Percentiles rank a stretch among this genome's conserved stretches.
Evolutionary conservation across 2,888 invertebrate genomes (phyloP).

Genomic region (Xanthorhoe designata): DNA sequence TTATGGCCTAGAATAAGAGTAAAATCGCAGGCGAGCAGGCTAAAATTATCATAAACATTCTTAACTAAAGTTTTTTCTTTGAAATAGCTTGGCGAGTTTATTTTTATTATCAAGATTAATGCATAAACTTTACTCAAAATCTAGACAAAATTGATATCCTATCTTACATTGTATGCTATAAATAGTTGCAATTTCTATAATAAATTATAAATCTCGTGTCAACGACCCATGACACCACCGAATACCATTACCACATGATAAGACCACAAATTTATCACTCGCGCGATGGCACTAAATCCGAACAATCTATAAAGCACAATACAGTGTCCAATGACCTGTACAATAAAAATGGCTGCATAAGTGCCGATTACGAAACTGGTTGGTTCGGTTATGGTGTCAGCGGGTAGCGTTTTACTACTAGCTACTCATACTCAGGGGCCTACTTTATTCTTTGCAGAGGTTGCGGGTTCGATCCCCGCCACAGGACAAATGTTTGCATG

Average conservation of each 20-base stretch:
- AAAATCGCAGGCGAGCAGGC: too few relatives aligned
- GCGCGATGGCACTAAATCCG: constrained; percentile 53
- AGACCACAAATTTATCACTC: constrained; percentile 78
- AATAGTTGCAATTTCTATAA: not conserved
- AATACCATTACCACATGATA: constrained; percentile 75
- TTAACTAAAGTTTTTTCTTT: too few relatives aligned
- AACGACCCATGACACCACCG: constrained; percentile 36
- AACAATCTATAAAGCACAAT: constrained; percentile 63
- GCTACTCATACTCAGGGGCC: too few relatives aligned
- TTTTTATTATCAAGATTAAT: too few relatives aligned
- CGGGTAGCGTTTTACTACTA: constrained; percentile 19
- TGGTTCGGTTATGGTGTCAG: constrained; percentile 31
- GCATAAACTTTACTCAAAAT: not conserved
- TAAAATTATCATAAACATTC: too few relatives aligned
- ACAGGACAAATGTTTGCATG: too few relatives aligned
- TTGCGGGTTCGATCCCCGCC: too few relatives aligned
- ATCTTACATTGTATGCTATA: not conserved
- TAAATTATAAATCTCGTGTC: constrained; percentile 2
- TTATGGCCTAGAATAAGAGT: too few relatives aligned
- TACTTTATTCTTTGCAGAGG: too few relatives aligned
- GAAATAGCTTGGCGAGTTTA: too few relatives aligned
- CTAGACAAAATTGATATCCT: not conserved
- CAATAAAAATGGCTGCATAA: constrained; percentile 78
- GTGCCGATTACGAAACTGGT: constrained; percentile 69
- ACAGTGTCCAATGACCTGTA: constrained; percentile 71